phyloP scores from a whole-genome alignment of 2,797 vertebrate species.

The Orientallactaga sibirica region DNA sequence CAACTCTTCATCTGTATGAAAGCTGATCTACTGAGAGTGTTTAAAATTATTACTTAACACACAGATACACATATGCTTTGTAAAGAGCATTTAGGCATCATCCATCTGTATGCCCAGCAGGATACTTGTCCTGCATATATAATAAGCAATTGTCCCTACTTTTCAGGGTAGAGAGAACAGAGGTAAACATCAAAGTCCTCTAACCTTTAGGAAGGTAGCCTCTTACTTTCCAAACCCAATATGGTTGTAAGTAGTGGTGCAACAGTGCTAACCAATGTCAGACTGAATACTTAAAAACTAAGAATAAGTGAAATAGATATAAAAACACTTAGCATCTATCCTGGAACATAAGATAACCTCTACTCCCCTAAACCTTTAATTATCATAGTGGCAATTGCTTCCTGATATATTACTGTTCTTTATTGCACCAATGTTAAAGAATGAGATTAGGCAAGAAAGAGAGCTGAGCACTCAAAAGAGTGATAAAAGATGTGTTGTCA shows the following conservation, averaged over 20 bases:
- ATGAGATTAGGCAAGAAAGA: constrained; percentile 18
- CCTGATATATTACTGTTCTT: constrained; percentile 12
- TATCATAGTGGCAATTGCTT: not conserved
- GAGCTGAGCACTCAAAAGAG: not conserved
- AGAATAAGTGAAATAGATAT: constrained; percentile 30
- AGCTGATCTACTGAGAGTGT: not conserved
- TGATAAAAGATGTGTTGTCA: not conserved
- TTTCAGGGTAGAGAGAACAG: not conserved
- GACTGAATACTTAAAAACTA: not conserved
- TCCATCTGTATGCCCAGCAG: not conserved
- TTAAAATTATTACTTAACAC: not conserved
- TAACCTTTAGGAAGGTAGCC: constrained; percentile 16
- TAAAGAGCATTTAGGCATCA: not conserved
- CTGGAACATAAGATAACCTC: constrained; percentile 8
- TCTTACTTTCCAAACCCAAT: not conserved
- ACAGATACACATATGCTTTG: not conserved
- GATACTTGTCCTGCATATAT: not conserved
- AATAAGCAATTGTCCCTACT: not conserved
- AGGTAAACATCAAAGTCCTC: not conserved
- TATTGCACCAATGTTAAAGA: constrained; percentile 23
- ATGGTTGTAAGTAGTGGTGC: not conserved
- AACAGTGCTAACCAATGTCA: constrained; percentile 21
- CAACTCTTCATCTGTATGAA: not conserved
- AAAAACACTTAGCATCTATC: not conserved
- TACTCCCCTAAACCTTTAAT: constrained; percentile 1